Evolutionary conservation across 2,113 vertebrate species (phyloP).

Genomic region (Steatornis caripensis): DNA sequence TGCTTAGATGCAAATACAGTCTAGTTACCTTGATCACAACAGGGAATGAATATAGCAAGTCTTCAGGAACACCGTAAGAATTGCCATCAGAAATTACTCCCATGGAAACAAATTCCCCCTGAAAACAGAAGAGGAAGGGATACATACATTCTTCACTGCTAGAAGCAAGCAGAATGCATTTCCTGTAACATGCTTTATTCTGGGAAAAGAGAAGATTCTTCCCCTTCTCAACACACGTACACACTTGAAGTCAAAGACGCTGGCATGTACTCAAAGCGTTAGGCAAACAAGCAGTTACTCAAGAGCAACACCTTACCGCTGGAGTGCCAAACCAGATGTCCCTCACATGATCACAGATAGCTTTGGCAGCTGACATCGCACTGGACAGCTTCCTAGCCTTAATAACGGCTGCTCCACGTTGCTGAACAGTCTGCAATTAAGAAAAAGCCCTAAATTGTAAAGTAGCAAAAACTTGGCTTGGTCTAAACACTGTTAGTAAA

Average conservation of each 20-base stretch:
- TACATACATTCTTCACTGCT: background rate
- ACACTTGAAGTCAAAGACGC: background rate
- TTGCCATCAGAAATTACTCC: conserved; percentile 94
- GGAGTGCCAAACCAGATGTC: conserved; percentile 93
- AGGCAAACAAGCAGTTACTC: background rate
- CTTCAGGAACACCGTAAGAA: conserved; percentile 84
- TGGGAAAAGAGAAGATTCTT: background rate
- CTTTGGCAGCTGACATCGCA: conserved; percentile 97
- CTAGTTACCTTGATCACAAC: conserved; percentile 87
- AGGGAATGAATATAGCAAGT: conserved; percentile 95
- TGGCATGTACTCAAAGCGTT: background rate
- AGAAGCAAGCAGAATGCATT: background rate
- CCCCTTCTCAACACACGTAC: background rate
- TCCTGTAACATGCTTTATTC: background rate
- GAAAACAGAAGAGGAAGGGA: background rate
- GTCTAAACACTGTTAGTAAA: background rate
- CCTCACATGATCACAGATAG: conserved; percentile 94
- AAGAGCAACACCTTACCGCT: conserved; percentile 74
- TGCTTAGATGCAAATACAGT: background rate
- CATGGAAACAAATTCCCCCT: conserved; percentile 96
- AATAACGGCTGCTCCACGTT: conserved; percentile 92
- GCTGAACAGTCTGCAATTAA: conserved; percentile 86
- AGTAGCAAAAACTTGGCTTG: background rate
- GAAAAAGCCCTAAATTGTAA: background rate
- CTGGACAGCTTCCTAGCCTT: conserved; percentile 96